Percentiles rank a stretch among this genome's conserved stretches.
phyloP scores from a whole-genome alignment of 2,888 invertebrate genomes.

The Drosophila niveifrons region DNA sequence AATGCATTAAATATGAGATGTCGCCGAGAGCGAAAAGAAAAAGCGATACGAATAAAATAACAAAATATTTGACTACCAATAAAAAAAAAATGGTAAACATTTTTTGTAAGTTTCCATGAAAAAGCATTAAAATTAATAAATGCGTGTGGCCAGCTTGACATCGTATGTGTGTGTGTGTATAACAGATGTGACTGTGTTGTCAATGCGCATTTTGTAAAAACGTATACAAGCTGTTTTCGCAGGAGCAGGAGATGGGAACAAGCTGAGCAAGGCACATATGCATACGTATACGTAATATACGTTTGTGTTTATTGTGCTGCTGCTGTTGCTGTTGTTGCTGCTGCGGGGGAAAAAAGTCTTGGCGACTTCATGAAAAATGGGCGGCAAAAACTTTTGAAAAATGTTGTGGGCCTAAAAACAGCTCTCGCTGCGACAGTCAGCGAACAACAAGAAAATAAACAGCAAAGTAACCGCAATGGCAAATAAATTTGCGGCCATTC shows the following conservation, averaged over 20 bases:
- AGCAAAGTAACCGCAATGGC: constrained; percentile 74
- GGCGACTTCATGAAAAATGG: constrained; percentile 76
- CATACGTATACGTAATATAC: constrained; percentile 4
- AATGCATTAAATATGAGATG: constrained; percentile 73
- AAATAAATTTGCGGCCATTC: constrained; percentile 75
- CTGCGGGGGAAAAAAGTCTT: constrained; percentile 54
- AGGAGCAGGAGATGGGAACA: background rate
- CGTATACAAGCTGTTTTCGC: constrained; percentile 50
- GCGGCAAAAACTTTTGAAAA: constrained; percentile 63
- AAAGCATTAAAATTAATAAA: constrained; percentile 79
- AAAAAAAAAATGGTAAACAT: constrained; percentile 34
- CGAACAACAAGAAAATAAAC: constrained; percentile 29
- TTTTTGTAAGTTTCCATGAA: constrained; percentile 60
- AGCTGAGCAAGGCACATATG: background rate
- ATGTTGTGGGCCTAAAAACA: constrained; percentile 52
- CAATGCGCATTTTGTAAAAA: constrained; percentile 62
- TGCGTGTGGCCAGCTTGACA: constrained; percentile 49
- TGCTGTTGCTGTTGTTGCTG: no score
- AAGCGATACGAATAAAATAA: constrained; percentile 15
- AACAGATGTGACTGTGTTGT: constrained; percentile 55
- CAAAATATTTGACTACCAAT: constrained; percentile 41
- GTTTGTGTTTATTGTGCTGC: background rate
- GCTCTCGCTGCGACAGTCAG: constrained; percentile 25
- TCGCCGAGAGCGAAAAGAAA: constrained; percentile 29
- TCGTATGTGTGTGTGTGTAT: constrained; percentile 22